Evolutionary conservation across 2,113 vertebrate species (phyloP).

Genomic region (Todiramphus chloris): DNA sequence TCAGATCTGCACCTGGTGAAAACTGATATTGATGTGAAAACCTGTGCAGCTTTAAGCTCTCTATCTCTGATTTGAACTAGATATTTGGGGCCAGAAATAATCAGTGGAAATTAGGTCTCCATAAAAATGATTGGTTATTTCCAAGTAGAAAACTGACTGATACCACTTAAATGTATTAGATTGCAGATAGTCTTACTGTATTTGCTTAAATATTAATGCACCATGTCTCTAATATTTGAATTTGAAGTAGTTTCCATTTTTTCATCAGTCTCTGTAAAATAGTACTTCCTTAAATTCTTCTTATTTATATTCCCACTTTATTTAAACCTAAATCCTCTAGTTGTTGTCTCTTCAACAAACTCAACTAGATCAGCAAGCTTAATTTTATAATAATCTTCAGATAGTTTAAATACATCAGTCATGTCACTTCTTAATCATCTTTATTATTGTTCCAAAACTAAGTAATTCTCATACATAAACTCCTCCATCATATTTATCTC

Average conservation of each 20-base stretch:
- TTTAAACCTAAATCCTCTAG: constrained; percentile 50
- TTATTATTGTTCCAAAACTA: constrained; percentile 45
- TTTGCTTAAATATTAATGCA: constrained; percentile 54
- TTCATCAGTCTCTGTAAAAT: constrained; percentile 28
- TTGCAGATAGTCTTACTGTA: neutral
- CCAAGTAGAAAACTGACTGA: constrained; percentile 12
- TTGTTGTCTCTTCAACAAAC: constrained; percentile 38
- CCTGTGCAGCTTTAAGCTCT: neutral
- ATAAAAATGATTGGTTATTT: constrained; percentile 33
- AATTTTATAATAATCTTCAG: constrained; percentile 58
- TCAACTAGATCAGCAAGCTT: constrained; percentile 53
- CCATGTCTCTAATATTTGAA: constrained; percentile 11
- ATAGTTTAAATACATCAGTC: constrained; percentile 33
- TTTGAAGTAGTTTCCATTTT: constrained; percentile 45
- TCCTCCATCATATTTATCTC: constrained; percentile 15
- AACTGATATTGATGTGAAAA: neutral
- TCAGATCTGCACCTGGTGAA: neutral
- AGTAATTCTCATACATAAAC: constrained; percentile 32
- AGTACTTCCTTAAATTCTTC: constrained; percentile 39
- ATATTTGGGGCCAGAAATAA: neutral
- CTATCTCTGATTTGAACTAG: neutral
- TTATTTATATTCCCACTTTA: constrained; percentile 49
- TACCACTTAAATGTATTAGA: constrained; percentile 31
- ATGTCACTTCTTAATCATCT: constrained; percentile 44
- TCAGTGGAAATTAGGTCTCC: neutral